A percentile compares a stretch with the other conserved stretches of the same genome.
These are phyloP conservation scores for Nymphicus hollandicus DNA, from an alignment of 2,113 vertebrate genomes.

Conservation along the genomic window DNA sequence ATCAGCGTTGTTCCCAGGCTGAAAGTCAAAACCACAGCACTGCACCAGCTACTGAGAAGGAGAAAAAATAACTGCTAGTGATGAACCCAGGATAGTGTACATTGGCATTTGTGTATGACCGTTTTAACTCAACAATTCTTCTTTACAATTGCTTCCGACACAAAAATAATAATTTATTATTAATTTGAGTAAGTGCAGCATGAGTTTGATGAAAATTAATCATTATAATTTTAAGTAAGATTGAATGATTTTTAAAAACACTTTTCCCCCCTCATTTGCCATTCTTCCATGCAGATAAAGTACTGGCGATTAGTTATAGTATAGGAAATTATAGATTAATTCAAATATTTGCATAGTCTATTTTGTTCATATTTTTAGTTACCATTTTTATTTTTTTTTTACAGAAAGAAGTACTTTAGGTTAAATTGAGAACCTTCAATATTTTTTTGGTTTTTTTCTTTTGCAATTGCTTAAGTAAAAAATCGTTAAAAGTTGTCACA, in stretches of 20 bases:
- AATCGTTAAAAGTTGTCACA: background rate
- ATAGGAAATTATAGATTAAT: background rate
- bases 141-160: background rate
- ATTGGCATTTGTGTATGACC: background rate
- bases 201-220: background rate
- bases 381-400: background rate
- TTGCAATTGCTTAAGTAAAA: background rate
- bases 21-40: too few relatives aligned
- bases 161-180: background rate
- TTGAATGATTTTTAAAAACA: background rate
- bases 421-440: background rate
- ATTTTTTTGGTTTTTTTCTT: background rate
- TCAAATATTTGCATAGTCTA: background rate
- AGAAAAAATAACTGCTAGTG: too few relatives aligned
- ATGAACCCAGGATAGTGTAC: too few relatives aligned
- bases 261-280: background rate
- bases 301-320: fast-evolving
- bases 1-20: too few relatives aligned
- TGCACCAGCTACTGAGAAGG: too few relatives aligned
- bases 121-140: background rate
- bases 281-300: background rate
- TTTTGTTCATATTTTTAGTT: background rate
- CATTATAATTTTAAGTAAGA: background rate
- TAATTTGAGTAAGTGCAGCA: background rate
- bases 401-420: background rate